A percentile compares a stretch with the other conserved stretches of the same genome.
phyloP scores from a whole-genome alignment of 2,888 invertebrate species.

The Augiades crinisus region DNA sequence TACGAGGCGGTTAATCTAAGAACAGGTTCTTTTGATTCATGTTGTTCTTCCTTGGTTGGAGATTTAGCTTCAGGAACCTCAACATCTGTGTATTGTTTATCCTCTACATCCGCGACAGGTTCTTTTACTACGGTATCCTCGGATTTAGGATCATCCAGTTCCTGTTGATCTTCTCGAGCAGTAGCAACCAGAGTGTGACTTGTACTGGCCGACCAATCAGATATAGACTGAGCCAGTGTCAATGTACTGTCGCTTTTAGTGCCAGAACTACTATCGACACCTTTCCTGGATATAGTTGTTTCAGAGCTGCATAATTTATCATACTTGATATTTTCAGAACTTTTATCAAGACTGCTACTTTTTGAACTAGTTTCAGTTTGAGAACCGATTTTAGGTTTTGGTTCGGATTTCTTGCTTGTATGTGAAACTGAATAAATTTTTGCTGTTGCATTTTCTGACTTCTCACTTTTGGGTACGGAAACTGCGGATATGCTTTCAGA shows the following conservation, averaged over 20 bases:
- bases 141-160: slow-evolving; percentile 67
- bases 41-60: slow-evolving; percentile 42
- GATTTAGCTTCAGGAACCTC: slow-evolving; percentile 45
- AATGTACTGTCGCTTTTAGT: slow-evolving; percentile 91
- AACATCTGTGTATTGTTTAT: slow-evolving; percentile 43
- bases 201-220: slow-evolving; percentile 92
- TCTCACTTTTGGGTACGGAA: slow-evolving; percentile 83
- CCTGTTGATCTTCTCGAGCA: slow-evolving; percentile 68
- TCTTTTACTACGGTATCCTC: slow-evolving; percentile 75
- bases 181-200: slow-evolving; percentile 88
- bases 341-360: slow-evolving; percentile 82
- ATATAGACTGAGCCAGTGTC: slow-evolving; percentile 88
- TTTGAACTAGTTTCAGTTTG: slow-evolving; percentile 79
- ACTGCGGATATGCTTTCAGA: slow-evolving; percentile 84
- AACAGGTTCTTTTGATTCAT: slow-evolving; percentile 52
- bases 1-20: slow-evolving; percentile 58
- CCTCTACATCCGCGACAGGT: slow-evolving; percentile 41
- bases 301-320: slow-evolving; percentile 84
- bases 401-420: slow-evolving; percentile 75
- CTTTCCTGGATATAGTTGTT: slow-evolving; percentile 73
- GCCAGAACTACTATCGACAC: slow-evolving; percentile 83
- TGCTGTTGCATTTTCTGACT: slow-evolving; percentile 76
- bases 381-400: slow-evolving; percentile 63
- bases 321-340: slow-evolving; percentile 78
- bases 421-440: slow-evolving; percentile 83